Evolutionary conservation across 1,140 invertebrate genomes (phyloP), one percentile per base, ranked within the genome.

Genomic region (Orchestia grillus): DNA sequence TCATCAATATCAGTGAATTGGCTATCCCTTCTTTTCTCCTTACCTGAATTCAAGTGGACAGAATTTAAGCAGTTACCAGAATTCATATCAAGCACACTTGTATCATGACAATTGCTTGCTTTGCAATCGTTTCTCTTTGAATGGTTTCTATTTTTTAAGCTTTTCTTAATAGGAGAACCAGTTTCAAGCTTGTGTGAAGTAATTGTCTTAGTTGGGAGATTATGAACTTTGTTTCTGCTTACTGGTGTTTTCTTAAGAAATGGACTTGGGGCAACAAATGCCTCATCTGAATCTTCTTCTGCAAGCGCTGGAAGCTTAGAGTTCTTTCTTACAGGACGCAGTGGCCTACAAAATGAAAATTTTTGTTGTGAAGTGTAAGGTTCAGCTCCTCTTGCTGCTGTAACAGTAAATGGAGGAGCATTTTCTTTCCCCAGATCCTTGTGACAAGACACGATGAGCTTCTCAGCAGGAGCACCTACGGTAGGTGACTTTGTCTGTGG

Each of bases 1-100:
- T 97, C 96, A 95, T 97, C 96, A 96, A 97, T 96, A 44, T 97
- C 96, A n/a, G 96, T 96, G 53, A 95, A 96, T 62, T 96, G 44
- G 62, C 96, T 97, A n/a, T 96, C 96, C 95, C 96, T 96, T 41
- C 87, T 96, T 6, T 57, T 90, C 91, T 6, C 95, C 15, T 23
- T 57, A 57, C 42, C 91, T 40, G 43, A 88, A 41, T 1, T 41
- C 36, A n/a, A 28, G 19, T 57, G 40, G 42, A 11, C 57, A 11
- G 0, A 16, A 95, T 57, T 77, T 23, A 15, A 16, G 40, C 0
- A 44, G 28, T 15, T 44, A 44, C 40, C 15, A 16, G 62, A 77
- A 77, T 28, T 44, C 44, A 1, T 8, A 41, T 44, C 47, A 4
- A 36, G 44, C 23, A 41, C 40, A 41, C 4, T 95, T 44, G 42